Conservation (phyloP, 2,888 invertebrate genomes). For the Cremastinae sp. region DNA sequence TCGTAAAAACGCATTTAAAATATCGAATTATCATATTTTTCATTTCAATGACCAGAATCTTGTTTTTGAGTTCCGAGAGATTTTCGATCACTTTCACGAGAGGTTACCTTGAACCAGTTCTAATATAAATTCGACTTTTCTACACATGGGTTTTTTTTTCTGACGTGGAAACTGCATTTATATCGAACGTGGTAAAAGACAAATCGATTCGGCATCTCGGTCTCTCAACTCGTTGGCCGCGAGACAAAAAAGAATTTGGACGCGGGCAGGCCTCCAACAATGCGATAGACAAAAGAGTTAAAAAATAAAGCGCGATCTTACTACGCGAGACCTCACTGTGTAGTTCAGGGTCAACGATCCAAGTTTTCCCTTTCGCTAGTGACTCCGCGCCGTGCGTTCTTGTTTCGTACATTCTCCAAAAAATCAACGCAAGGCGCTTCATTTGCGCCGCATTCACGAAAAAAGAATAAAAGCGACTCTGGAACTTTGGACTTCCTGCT, state of each 20-base stretch:
- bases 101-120: no score
- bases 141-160: background rate
- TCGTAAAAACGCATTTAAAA: no score
- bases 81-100: no score
- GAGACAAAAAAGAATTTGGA: slow-evolving; percentile 23
- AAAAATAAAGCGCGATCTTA: slow-evolving; percentile 19
- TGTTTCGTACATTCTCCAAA: background rate
- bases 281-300: slow-evolving; percentile 16
- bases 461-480: slow-evolving; percentile 24
- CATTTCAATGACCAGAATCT: background rate
- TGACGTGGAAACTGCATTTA: background rate
- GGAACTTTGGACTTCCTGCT: slow-evolving; percentile 65
- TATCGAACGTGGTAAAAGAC: background rate
- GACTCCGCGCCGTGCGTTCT: slow-evolving; percentile 18
- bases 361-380: slow-evolving; percentile 11
- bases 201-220: slow-evolving; percentile 13
- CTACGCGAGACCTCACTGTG: slow-evolving; percentile 16
- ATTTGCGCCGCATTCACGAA: slow-evolving; percentile 6
- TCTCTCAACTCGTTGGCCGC: slow-evolving; percentile 32
- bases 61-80: no score
- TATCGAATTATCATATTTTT: slow-evolving; percentile 17
- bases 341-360: slow-evolving; percentile 60
- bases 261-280: slow-evolving; percentile 50
- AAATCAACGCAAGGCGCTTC: slow-evolving; percentile 11
- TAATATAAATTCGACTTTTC: no score